Evolutionary conservation across 2,797 vertebrate species (phyloP).

Genomic region (Mastacembelus armatus): DNA sequence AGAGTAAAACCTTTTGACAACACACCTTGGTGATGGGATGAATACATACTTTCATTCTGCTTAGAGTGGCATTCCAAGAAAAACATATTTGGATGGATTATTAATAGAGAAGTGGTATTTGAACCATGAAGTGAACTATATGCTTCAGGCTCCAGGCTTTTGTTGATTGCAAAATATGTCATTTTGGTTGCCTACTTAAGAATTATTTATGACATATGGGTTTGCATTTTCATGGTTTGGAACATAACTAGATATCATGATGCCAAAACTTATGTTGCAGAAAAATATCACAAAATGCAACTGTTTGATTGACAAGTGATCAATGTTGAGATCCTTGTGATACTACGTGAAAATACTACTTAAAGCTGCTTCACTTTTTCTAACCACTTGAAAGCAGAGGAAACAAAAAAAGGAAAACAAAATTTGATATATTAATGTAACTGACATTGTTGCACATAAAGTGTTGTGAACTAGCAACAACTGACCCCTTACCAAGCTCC

Average conservation of each 20-base stretch:
- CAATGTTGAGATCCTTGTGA: background rate
- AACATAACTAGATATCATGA: too few species aligned
- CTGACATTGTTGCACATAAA: too few species aligned
- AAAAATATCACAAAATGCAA: background rate
- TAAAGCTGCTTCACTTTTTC: too few species aligned
- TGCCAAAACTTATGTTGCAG: background rate
- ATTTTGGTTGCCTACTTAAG: background rate
- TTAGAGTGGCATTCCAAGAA: slow-evolving; percentile 38
- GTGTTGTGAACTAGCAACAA: too few species aligned
- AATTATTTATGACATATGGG: background rate
- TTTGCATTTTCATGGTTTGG: background rate
- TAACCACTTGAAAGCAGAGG: too few species aligned
- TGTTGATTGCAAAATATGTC: background rate
- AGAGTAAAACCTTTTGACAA: background rate
- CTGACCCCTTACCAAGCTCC: too few species aligned
- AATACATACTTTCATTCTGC: slow-evolving; percentile 63
- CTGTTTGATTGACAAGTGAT: background rate
- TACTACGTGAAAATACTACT: too few species aligned
- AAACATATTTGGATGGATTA: slow-evolving; percentile 50
- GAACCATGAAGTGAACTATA: slow-evolving; percentile 3
- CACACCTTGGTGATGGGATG: too few species aligned
- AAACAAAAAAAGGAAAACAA: too few species aligned
- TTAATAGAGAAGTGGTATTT: slow-evolving; percentile 40
- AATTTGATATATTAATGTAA: too few species aligned
- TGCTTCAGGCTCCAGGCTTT: background rate